Evolutionary conservation across 2,797 vertebrate genomes (phyloP).

Genomic region (Crocodylus rhombifer): DNA sequence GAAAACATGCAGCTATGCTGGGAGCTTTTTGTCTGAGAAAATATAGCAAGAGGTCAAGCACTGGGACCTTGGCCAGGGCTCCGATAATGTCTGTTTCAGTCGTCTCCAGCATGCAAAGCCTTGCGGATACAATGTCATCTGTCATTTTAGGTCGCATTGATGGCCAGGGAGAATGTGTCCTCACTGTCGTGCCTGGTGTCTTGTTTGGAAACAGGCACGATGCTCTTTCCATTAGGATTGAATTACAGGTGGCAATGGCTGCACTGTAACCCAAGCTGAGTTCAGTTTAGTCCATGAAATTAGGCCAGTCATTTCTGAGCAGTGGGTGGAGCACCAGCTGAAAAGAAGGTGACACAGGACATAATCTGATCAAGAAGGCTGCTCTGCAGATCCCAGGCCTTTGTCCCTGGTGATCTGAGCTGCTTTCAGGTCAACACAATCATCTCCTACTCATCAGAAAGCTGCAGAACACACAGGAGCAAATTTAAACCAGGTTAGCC

Average conservation of each 20-base stretch:
- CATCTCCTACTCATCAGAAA: constrained; percentile 36
- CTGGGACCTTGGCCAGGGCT: constrained; percentile 37
- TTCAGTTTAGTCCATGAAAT: constrained; percentile 38
- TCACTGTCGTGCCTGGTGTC: neutral
- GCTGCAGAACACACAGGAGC: neutral
- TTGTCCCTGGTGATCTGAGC: neutral
- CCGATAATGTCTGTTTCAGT: constrained; percentile 58
- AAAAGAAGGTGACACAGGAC: constrained; percentile 45
- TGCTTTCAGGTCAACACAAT: constrained; percentile 1
- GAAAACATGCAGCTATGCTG: constrained; percentile 43
- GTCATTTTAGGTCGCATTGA: constrained; percentile 54
- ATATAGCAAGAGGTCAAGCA: neutral
- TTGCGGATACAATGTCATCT: constrained; percentile 34
- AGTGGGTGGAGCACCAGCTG: neutral
- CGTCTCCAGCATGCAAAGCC: constrained; percentile 34
- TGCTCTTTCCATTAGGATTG: constrained; percentile 46
- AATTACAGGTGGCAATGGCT: neutral
- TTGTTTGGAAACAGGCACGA: constrained; percentile 62
- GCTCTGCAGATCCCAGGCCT: constrained; percentile 16
- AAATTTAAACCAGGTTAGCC: constrained; percentile 34
- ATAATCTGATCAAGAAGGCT: neutral
- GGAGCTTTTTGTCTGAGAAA: constrained; percentile 54
- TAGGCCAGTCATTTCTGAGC: constrained; percentile 39
- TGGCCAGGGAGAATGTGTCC: constrained; percentile 21
- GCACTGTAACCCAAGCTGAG: constrained; percentile 63